Evolutionary conservation across 2,888 invertebrate species (phyloP).

Genomic region (Apamea crenata): DNA sequence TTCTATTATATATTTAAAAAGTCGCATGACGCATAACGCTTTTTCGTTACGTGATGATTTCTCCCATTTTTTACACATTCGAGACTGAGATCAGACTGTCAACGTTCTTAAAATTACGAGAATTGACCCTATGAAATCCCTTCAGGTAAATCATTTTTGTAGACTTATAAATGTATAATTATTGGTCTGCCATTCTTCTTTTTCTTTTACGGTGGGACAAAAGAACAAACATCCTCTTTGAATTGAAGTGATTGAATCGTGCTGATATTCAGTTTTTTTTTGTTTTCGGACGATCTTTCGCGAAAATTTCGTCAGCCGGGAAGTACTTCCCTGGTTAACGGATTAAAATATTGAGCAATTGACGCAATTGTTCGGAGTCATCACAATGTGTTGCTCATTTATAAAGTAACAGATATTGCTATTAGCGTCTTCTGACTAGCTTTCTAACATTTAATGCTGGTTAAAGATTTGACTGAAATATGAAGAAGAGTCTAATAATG

Average conservation of each 20-base stretch:
- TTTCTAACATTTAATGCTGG: neutral
- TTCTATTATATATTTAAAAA: too few species aligned
- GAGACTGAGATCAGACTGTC: too few species aligned
- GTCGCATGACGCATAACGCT: too few species aligned
- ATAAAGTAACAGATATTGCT: neutral
- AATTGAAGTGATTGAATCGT: neutral
- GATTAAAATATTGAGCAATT: neutral
- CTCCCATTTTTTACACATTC: too few species aligned
- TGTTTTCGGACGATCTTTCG: neutral
- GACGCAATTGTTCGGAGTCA: neutral
- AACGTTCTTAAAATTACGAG: too few species aligned
- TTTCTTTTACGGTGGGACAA: neutral
- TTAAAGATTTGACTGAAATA: neutral
- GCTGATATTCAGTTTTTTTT: neutral
- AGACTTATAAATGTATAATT: neutral
- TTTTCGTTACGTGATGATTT: too few species aligned
- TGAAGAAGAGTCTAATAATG: too few species aligned
- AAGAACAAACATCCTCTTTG: neutral
- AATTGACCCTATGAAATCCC: too few species aligned
- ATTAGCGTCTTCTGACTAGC: neutral
- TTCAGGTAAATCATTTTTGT: neutral
- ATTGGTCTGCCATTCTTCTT: neutral
- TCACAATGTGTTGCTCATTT: neutral
- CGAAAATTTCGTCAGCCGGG: neutral
- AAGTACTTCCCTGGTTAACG: constrained; percentile 1